Conservation (phyloP, 2,888 invertebrate species). For the Arenicola marina region DNA sequence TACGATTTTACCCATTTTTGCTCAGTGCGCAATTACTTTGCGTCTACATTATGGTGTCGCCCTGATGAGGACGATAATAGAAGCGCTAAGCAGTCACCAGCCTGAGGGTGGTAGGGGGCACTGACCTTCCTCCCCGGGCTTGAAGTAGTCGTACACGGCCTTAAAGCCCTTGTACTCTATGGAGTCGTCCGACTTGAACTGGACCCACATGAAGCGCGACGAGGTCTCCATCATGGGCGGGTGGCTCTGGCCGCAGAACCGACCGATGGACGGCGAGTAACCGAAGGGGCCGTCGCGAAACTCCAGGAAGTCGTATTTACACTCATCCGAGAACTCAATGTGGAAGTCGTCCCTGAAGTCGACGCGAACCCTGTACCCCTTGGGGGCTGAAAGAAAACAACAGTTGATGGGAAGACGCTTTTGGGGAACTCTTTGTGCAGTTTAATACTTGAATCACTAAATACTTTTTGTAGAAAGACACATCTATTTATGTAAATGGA, state of each 20-base stretch:
- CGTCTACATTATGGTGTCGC: too few species aligned
- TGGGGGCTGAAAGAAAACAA: conserved; percentile 52
- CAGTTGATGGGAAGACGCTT: not conserved
- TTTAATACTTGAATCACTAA: too few species aligned
- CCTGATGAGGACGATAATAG: too few species aligned
- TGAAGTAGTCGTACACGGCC: conserved; percentile 70
- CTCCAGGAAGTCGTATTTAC: conserved; percentile 81
- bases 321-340: conserved; percentile 68
- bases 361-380: conserved; percentile 67
- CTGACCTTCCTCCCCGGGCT: not conserved
- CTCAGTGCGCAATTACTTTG: too few species aligned
- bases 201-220: conserved; percentile 77
- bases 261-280: conserved; percentile 61
- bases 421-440: too few species aligned
- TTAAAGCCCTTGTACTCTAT: conserved; percentile 80
- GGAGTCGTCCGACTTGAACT: conserved; percentile 79
- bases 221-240: conserved; percentile 76
- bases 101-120: too few species aligned
- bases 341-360: conserved; percentile 81
- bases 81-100: too few species aligned
- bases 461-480: too few species aligned
- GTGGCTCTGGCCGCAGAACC: conserved; percentile 74
- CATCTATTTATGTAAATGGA: too few species aligned
- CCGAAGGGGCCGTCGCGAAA: conserved; percentile 82
- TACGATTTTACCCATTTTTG: too few species aligned